Evolutionary conservation across 2,888 invertebrate genomes (phyloP).

Genomic region (Celastrina argiolus): DNA sequence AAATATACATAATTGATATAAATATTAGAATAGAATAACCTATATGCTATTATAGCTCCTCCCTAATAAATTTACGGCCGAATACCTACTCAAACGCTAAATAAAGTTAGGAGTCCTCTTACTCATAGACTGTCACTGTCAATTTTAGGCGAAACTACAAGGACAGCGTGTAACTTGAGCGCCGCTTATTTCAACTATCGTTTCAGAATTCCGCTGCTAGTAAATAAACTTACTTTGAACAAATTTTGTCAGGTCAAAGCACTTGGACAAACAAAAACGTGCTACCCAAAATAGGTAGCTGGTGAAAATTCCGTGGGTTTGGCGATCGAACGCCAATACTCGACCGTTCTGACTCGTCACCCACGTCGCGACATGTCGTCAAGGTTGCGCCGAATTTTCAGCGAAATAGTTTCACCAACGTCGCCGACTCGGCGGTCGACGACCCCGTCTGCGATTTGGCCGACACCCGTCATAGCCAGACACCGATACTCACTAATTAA

Average conservation of each 20-base stretch:
- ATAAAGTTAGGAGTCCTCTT: too few relatives aligned
- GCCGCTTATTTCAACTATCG: too few relatives aligned
- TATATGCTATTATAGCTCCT: too few relatives aligned
- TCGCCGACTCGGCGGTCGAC: slow-evolving; percentile 25
- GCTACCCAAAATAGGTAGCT: not conserved
- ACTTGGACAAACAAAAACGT: not conserved
- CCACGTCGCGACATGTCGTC: slow-evolving; percentile 74
- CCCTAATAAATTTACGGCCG: too few relatives aligned
- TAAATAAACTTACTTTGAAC: too few relatives aligned
- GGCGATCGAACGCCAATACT: slow-evolving; percentile 56
- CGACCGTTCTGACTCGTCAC: slow-evolving; percentile 67
- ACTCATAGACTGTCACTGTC: too few relatives aligned
- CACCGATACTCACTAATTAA: slow-evolving; percentile 20
- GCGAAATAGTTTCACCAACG: slow-evolving; percentile 68
- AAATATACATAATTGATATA: too few relatives aligned
- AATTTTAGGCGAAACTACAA: too few relatives aligned
- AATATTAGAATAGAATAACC: too few relatives aligned
- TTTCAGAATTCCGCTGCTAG: too few relatives aligned
- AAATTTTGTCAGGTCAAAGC: not conserved
- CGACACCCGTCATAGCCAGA: slow-evolving; percentile 52
- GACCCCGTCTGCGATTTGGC: slow-evolving; percentile 72
- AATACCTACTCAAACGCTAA: too few relatives aligned
- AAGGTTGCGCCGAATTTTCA: slow-evolving; percentile 75
- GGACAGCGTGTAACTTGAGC: too few relatives aligned
- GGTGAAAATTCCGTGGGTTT: slow-evolving; percentile 27